These are phyloP conservation scores for Neelides sp. DNA, from an alignment of 1,140 invertebrate genomes.

Conservation along the genomic window DNA sequence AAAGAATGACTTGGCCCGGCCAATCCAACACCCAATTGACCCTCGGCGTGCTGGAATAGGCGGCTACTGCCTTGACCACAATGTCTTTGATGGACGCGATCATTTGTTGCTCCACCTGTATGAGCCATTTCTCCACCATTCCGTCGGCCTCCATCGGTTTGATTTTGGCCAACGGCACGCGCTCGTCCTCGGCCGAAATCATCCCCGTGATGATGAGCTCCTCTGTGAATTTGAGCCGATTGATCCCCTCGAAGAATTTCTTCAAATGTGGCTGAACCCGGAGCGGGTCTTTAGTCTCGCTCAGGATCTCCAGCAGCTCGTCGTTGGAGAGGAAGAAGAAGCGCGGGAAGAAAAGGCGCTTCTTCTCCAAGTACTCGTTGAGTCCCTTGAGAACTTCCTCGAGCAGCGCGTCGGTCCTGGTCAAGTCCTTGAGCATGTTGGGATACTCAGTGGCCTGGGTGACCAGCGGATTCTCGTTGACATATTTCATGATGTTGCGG, in stretches of 20 bases:
- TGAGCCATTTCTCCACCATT: slow-evolving; percentile 56
- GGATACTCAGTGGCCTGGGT: slow-evolving; percentile 2
- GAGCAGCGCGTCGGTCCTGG: slow-evolving; percentile 51
- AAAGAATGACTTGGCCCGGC: slow-evolving; percentile 63
- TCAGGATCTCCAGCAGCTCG: slow-evolving; percentile 60
- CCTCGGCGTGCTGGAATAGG: slow-evolving; percentile 38
- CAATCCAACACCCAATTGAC: slow-evolving; percentile 56
- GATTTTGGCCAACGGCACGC: slow-evolving; percentile 47
- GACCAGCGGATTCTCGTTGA: slow-evolving; percentile 52
- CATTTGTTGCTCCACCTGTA: slow-evolving; percentile 54
- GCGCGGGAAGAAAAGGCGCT: slow-evolving; percentile 54
- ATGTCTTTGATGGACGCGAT: slow-evolving; percentile 44
- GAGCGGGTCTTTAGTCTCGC: slow-evolving; percentile 55
- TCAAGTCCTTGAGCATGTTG: slow-evolving; percentile 49
- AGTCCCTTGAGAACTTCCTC: slow-evolving; percentile 58
- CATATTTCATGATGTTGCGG: slow-evolving; percentile 56
- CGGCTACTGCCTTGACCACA: slow-evolving; percentile 42
- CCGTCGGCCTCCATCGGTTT: slow-evolving; percentile 51
- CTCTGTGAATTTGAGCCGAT: slow-evolving; percentile 52
- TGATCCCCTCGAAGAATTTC: slow-evolving; percentile 68
- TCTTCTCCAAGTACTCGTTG: slow-evolving; percentile 59
- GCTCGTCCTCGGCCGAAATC: slow-evolving; percentile 63
- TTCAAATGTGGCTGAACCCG: slow-evolving; percentile 64
- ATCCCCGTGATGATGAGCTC: slow-evolving; percentile 59
- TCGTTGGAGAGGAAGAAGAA: slow-evolving; percentile 68